phyloP scores from a whole-genome alignment of 92 coral and sea anemone species.

The Porites lobata region DNA sequence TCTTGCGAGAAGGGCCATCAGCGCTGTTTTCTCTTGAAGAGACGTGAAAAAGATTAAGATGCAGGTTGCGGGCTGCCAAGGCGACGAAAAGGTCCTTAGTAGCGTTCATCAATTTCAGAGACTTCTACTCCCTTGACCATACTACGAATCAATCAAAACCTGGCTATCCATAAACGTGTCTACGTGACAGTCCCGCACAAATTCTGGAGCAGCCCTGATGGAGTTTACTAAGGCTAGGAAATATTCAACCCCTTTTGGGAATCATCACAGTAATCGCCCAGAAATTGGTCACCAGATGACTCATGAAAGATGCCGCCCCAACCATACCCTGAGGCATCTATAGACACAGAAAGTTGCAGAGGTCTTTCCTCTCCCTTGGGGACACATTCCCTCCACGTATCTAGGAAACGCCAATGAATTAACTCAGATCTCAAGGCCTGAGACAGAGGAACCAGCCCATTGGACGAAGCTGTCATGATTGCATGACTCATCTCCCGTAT shows the following conservation, averaged over 20 bases:
- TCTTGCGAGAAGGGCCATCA: constrained; percentile 28
- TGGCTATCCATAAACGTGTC: constrained; percentile 28
- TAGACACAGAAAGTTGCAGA: background rate
- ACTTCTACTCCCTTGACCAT: background rate
- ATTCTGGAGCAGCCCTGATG: constrained; percentile 7
- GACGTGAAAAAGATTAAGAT: background rate
- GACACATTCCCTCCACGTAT: too few species aligned
- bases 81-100: constrained; percentile 7
- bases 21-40: constrained; percentile 18
- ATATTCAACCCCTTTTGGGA: constrained; percentile 14
- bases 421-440: too few species aligned
- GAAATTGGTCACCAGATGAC: background rate
- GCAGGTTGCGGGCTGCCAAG: constrained; percentile 6
- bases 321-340: constrained; percentile 1
- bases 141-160: constrained; percentile 31
- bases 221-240: constrained; percentile 24
- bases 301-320: background rate
- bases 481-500: constrained; percentile 5
- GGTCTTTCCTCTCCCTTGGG: too few species aligned
- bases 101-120: constrained; percentile 11
- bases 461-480: background rate
- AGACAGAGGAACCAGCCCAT: constrained; percentile 6
- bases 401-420: background rate
- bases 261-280: constrained; percentile 44
- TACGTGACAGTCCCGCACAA: constrained; percentile 19